Evolutionary conservation across 2,888 invertebrate genomes (phyloP), one percentile per base, ranked within the genome.

Genomic region (Acanthococcus lagerstroemiae): DNA sequence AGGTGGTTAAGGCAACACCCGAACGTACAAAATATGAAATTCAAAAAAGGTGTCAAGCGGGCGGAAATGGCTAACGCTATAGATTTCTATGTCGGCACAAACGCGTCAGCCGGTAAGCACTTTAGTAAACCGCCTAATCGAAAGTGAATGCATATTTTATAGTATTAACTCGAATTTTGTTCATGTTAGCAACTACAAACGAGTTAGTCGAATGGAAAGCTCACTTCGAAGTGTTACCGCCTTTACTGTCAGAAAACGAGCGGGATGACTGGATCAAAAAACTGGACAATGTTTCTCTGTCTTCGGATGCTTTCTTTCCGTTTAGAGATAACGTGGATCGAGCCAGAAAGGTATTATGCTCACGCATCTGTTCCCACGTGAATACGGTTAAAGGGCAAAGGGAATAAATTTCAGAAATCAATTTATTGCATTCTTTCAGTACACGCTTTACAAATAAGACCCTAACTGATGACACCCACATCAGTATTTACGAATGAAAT

Each of bases 271-370:
- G 91, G 91, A 74, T 85, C 24, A 78, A 78, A 65, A 79, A 84
- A 75, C 78, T 94, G 73, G 83, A 82, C 69, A 86, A 85, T 25
- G 91, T 92, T 27, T 88, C 90, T 3, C 80, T 97, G 22, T 90
- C 90, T 17, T 96, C 96, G 0, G 97, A 99, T 78, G 97, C 96
- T 0, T 99, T 97, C 82, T 96, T 99, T 80, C 97, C 97, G 26
- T 97, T 97, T 82, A 82, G 95, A 71, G 97, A 99, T 75, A 97
- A 95, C 74, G 87, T 99, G 66, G 96, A 97, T 75, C 81, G 95
- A 70, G 95, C 95, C 55, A 81, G 82, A 71, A 83, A 90, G 85
- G 95, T 95, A 74, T 74, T n/a, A n/a, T n/a, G n/a, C n/a, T n/a
- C n/a, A n/a, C n/a, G n/a, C n/a, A 77, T 72, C 67, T 44, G 44